These are phyloP conservation scores for Myanophis thanlyinensis DNA, from an alignment of 2,113 vertebrate species.

Conservation along the genomic window DNA sequence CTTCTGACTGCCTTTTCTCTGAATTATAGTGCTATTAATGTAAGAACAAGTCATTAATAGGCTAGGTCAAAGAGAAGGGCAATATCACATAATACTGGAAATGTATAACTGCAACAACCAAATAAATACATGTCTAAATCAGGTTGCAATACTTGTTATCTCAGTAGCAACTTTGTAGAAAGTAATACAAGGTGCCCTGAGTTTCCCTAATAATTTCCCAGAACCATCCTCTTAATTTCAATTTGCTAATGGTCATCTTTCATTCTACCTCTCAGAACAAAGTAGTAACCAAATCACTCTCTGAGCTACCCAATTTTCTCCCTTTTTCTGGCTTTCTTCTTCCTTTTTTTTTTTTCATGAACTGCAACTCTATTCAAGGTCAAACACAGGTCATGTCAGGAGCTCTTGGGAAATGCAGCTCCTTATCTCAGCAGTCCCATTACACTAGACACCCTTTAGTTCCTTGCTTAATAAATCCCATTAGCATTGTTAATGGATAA, in stretches of 20 bases:
- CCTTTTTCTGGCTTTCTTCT: neutral
- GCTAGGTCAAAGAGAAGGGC: neutral
- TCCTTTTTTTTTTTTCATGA: neutral
- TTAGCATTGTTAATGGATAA: slow-evolving; percentile 9
- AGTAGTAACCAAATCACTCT: neutral
- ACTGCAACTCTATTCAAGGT: neutral
- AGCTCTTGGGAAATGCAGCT: neutral
- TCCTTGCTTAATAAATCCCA: neutral
- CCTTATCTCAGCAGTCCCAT: neutral
- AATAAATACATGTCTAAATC: neutral
- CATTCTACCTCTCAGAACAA: neutral
- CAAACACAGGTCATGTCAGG: neutral
- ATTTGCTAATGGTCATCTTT: neutral
- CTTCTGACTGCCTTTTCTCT: neutral
- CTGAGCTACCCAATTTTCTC: neutral
- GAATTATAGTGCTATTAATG: neutral
- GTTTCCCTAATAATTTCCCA: neutral
- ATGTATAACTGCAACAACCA: neutral
- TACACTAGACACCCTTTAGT: neutral
- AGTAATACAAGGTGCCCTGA: neutral
- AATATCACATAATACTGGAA: neutral
- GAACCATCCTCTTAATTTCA: neutral
- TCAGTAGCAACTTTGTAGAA: neutral
- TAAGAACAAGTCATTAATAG: neutral
- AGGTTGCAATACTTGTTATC: neutral